These are phyloP conservation scores for Trinectes maculatus DNA, from an alignment of 2,113 vertebrate species.

Conservation along the genomic window DNA sequence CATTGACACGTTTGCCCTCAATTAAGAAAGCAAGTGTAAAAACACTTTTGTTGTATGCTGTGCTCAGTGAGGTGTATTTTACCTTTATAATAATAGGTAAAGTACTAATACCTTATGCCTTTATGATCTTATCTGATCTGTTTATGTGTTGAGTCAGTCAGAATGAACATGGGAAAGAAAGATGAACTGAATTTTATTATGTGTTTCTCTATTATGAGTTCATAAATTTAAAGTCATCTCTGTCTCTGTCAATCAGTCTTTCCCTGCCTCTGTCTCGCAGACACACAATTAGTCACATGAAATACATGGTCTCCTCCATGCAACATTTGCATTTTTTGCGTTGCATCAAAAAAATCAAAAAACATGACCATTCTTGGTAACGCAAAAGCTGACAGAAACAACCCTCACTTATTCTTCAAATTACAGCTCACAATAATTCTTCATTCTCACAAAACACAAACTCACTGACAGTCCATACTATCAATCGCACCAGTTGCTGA, in stretches of 20 bases:
- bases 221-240: constrained; percentile 69
- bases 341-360: too few relatives aligned
- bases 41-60: too few relatives aligned
- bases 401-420: constrained; percentile 26
- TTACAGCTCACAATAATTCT: too few relatives aligned
- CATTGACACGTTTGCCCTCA: too few relatives aligned
- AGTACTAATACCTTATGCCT: too few relatives aligned
- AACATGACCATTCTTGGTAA: too few relatives aligned
- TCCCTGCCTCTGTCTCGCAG: not conserved
- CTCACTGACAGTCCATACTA: too few relatives aligned
- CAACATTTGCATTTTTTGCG: too few relatives aligned
- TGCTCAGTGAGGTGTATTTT: constrained; percentile 88
- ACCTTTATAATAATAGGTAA: constrained; percentile 90
- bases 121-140: too few relatives aligned
- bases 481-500: too few relatives aligned
- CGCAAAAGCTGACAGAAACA: not conserved
- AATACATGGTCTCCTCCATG: constrained; percentile 1
- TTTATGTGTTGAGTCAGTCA: constrained; percentile 90
- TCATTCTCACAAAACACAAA: too few relatives aligned
- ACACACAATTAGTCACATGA: not conserved
- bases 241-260: constrained; percentile 57
- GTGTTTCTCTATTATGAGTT: constrained; percentile 62
- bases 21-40: too few relatives aligned
- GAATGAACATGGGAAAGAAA: constrained; percentile 77
- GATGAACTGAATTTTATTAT: constrained; percentile 87